phyloP scores from a whole-genome alignment of 2,888 invertebrate species.

The Nymphalis polychloros region DNA sequence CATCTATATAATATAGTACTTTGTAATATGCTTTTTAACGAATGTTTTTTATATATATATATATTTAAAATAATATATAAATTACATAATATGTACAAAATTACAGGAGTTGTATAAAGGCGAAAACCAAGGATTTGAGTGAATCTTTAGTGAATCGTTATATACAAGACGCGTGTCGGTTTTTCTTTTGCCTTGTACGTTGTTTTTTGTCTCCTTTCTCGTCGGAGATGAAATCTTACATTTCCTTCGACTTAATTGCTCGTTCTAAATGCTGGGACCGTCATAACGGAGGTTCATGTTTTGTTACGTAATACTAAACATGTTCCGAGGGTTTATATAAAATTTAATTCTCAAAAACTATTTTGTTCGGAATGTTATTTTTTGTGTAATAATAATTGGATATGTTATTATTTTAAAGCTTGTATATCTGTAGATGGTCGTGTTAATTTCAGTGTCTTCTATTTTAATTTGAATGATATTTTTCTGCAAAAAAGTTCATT shows the following conservation, averaged over 20 bases:
- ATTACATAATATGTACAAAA: no score
- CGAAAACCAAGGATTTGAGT: not conserved
- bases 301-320: slow-evolving; percentile 17
- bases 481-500: no score
- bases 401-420: no score
- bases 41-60: no score
- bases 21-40: no score
- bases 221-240: slow-evolving; percentile 28
- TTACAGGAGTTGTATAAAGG: no score
- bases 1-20: no score
- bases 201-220: slow-evolving; percentile 26
- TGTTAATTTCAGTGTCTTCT: no score
- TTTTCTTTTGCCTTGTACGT: slow-evolving; percentile 31
- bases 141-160: slow-evolving; percentile 8
- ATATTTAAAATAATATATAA: no score
- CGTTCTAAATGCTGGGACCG: slow-evolving; percentile 28
- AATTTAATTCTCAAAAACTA: not conserved
- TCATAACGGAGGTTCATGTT: slow-evolving; percentile 19
- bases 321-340: not conserved
- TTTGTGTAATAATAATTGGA: not conserved
- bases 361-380: not conserved
- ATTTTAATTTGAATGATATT: no score
- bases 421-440: no score
- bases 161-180: slow-evolving; percentile 15
- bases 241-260: slow-evolving; percentile 32